Evolutionary conservation across 1,140 invertebrate genomes (phyloP).

Genomic region (Brachionus koreanus): DNA sequence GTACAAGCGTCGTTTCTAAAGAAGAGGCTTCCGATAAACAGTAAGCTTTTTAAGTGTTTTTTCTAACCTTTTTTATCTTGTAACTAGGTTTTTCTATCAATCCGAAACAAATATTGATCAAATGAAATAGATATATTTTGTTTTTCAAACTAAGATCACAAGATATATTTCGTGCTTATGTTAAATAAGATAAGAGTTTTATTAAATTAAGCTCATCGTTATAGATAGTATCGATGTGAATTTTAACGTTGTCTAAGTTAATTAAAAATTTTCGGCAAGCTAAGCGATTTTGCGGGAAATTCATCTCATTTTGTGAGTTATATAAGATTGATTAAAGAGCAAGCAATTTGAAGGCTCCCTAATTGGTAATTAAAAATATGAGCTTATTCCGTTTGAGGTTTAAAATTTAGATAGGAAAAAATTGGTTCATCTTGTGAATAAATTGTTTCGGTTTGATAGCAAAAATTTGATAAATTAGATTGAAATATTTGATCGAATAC

Average conservation of each 20-base stretch:
- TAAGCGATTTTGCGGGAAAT: neutral
- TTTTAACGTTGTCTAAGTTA: neutral
- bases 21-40: neutral
- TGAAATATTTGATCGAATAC: neutral
- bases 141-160: neutral
- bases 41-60: neutral
- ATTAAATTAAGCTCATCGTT: neutral
- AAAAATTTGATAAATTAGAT: constrained; percentile 34
- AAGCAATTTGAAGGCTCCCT: constrained; percentile 30
- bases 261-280: neutral
- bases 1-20: neutral
- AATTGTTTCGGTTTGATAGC: neutral
- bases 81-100: neutral
- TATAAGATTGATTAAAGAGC: neutral
- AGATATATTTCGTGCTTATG: neutral
- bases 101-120: constrained; percentile 6
- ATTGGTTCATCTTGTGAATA: neutral
- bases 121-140: neutral
- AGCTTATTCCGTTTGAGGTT: neutral
- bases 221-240: neutral
- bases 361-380: constrained; percentile 31
- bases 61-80: constrained; percentile 9
- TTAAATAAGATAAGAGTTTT: constrained; percentile 6
- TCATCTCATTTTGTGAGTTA: neutral
- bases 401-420: neutral